Conservation (phyloP, 2,797 vertebrate species). For the Oreochromis mossambicus region DNA sequence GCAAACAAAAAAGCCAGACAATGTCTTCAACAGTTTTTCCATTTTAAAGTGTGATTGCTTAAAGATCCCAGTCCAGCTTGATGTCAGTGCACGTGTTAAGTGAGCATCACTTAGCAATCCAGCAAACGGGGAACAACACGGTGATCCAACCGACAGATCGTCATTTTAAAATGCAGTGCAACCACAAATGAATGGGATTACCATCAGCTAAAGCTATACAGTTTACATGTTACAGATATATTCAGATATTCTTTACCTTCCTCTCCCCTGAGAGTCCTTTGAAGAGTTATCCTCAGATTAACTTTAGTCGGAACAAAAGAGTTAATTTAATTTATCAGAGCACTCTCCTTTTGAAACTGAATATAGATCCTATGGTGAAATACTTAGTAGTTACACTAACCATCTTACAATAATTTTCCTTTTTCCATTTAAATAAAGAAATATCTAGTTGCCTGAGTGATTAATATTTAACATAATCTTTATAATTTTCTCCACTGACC, state of each 20-base stretch:
- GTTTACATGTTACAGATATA: neutral
- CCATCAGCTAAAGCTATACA: neutral
- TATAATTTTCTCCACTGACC: neutral
- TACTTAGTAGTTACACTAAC: neutral
- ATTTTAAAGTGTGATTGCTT: slow-evolving; percentile 8
- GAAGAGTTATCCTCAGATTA: neutral
- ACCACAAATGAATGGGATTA: neutral
- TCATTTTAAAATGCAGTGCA: neutral
- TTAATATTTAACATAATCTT: neutral
- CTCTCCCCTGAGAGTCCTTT: neutral
- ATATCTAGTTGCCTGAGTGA: neutral
- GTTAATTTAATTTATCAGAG: neutral
- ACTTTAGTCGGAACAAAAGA: neutral
- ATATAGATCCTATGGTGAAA: neutral
- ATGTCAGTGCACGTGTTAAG: neutral
- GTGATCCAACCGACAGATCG: neutral
- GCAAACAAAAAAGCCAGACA: neutral
- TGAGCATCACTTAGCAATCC: neutral
- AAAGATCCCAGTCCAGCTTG: neutral
- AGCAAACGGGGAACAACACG: neutral
- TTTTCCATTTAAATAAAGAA: neutral
- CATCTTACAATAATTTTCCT: no score
- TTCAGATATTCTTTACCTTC: neutral
- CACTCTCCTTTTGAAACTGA: neutral
- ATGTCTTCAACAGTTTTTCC: neutral